phyloP scores from a whole-genome alignment of 2,797 vertebrate species.

The Sebastes taczanowskii region DNA sequence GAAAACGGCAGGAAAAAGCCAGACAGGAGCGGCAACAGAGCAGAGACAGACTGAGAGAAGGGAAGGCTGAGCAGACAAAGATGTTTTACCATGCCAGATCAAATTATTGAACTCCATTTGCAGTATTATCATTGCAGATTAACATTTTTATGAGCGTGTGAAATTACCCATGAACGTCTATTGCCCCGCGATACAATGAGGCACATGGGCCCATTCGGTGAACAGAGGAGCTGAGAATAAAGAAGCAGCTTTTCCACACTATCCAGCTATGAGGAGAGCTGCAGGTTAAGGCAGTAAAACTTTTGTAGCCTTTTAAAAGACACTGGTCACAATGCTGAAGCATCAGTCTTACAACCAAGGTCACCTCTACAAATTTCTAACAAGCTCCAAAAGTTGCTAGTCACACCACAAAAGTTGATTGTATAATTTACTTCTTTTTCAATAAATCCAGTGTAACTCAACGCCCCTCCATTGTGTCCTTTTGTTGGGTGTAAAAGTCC shows the following conservation, averaged over 20 bases:
- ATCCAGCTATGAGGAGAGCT: slow-evolving; percentile 17
- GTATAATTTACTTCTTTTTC: slow-evolving; percentile 3
- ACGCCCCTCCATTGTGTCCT: background rate
- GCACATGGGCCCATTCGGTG: slow-evolving; percentile 32
- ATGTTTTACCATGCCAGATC: slow-evolving; percentile 65
- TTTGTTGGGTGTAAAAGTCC: background rate
- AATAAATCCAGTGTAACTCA: slow-evolving; percentile 6
- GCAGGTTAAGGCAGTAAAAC: slow-evolving; percentile 32
- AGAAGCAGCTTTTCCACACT: slow-evolving; percentile 40
- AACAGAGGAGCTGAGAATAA: slow-evolving; percentile 28
- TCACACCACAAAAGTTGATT: slow-evolving; percentile 2
- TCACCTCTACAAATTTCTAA: slow-evolving; percentile 27
- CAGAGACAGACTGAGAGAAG: slow-evolving; percentile 16
- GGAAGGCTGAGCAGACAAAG: slow-evolving; percentile 45
- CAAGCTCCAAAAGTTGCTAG: slow-evolving; percentile 5
- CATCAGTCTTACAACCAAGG: slow-evolving; percentile 34
- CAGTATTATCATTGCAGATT: slow-evolving; percentile 72
- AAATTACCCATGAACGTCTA: slow-evolving; percentile 72
- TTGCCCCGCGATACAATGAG: slow-evolving; percentile 51
- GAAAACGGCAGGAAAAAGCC: slow-evolving; percentile 8
- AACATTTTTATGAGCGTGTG: slow-evolving; percentile 73
- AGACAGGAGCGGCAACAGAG: slow-evolving; percentile 19
- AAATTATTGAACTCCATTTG: slow-evolving; percentile 74
- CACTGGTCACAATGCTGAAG: background rate
- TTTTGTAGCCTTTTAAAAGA: slow-evolving; percentile 27